Conservation (phyloP, 92 coral and sea anemone species). For the Umimayanthus chanpuru region DNA sequence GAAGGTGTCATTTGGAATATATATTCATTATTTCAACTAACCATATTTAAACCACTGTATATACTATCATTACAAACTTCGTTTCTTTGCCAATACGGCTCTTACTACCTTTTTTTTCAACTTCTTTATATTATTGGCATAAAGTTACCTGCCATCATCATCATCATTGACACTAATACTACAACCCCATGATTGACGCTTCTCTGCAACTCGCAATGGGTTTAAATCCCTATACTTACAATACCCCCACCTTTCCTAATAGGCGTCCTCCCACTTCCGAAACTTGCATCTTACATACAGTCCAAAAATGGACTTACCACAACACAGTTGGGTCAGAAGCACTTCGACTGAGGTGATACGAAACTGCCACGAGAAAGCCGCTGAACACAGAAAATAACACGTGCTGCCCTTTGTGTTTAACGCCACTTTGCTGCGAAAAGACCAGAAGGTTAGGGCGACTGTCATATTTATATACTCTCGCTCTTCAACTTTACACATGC, state of each 20-base stretch:
- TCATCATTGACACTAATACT: no score
- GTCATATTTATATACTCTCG: background rate
- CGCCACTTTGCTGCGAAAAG: slow-evolving; percentile 47
- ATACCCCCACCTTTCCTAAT: background rate
- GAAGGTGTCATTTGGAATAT: no score
- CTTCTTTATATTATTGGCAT: no score
- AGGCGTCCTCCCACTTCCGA: background rate
- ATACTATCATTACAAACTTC: no score
- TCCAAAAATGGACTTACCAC: slow-evolving; percentile 54
- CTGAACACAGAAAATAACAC: slow-evolving; percentile 91
- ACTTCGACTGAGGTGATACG: slow-evolving; percentile 93
- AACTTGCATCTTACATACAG: background rate
- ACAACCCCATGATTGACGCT: background rate
- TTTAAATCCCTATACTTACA: background rate
- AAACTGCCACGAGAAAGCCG: slow-evolving; percentile 86
- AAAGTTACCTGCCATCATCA: no score
- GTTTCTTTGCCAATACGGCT: no score
- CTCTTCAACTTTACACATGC: background rate
- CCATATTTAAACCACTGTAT: no score
- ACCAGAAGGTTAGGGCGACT: background rate
- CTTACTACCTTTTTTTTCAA: no score
- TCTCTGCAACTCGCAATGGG: background rate
- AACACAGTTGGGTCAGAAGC: slow-evolving; percentile 92
- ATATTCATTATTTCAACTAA: no score
- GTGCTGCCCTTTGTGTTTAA: slow-evolving; percentile 75